These are phyloP conservation scores for Neoascia interrupta DNA, from an alignment of 2,888 invertebrate genomes.

Conservation along the genomic window DNA sequence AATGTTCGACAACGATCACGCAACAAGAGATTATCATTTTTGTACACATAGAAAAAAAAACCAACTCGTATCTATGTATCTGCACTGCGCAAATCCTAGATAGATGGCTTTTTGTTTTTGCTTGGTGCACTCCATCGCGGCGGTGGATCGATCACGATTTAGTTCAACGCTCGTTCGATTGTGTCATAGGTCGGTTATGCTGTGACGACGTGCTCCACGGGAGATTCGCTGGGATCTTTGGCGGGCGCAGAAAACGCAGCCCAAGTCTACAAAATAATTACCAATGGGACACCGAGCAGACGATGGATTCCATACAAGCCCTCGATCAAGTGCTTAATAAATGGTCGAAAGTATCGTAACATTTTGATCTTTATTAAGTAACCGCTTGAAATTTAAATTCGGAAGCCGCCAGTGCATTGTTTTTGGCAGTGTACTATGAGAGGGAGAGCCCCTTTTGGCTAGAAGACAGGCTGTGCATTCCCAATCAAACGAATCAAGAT, in stretches of 20 bases:
- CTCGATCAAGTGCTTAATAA: slow-evolving; percentile 51
- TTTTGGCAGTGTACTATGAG: background rate
- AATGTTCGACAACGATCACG: slow-evolving; percentile 70
- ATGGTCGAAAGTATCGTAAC: slow-evolving; percentile 62
- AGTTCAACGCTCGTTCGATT: slow-evolving; percentile 69
- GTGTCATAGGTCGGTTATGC: slow-evolving; percentile 71
- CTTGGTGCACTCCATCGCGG: slow-evolving; percentile 52
- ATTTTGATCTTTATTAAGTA: slow-evolving; percentile 64
- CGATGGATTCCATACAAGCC: slow-evolving; percentile 41
- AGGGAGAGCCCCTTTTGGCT: background rate
- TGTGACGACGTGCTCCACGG: slow-evolving; percentile 28
- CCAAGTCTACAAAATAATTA: slow-evolving; percentile 55
- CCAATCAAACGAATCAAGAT: slow-evolving; percentile 62
- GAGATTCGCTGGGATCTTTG: slow-evolving; percentile 33
- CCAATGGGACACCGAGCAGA: slow-evolving; percentile 21
- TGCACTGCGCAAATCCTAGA: slow-evolving; percentile 19
- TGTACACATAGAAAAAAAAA: slow-evolving; percentile 9
- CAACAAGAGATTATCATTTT: slow-evolving; percentile 69
- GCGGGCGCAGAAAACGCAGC: background rate
- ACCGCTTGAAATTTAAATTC: slow-evolving; percentile 59
- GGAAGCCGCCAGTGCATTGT: slow-evolving; percentile 43
- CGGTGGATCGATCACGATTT: slow-evolving; percentile 71
- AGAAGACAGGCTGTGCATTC: background rate
- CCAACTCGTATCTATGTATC: slow-evolving; percentile 52
- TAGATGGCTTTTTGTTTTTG: slow-evolving; percentile 29